phyloP scores from a whole-genome alignment of 2,797 vertebrate species.

The Tangara arthus region DNA sequence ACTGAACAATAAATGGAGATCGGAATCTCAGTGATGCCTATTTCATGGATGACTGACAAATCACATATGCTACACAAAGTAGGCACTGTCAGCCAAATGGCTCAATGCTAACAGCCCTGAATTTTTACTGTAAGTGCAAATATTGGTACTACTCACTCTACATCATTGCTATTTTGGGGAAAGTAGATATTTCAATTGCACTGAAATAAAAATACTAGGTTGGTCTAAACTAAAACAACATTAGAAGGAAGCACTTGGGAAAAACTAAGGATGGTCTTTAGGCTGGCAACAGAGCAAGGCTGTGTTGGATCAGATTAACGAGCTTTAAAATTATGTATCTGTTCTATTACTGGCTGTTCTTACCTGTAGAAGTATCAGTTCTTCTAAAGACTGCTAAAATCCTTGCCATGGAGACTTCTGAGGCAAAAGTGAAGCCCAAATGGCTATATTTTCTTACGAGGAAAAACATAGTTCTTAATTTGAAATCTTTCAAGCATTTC shows the following conservation, averaged over 20 bases:
- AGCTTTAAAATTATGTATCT: neutral
- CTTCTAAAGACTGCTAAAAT: neutral
- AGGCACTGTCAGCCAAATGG: constrained; percentile 38
- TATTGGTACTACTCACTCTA: neutral
- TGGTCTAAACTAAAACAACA: neutral
- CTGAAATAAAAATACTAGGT: neutral
- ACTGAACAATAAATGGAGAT: constrained; percentile 7
- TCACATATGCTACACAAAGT: constrained; percentile 18
- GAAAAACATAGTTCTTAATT: neutral
- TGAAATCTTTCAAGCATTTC: neutral
- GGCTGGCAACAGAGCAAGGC: neutral
- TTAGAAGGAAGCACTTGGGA: neutral
- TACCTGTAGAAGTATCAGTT: neutral
- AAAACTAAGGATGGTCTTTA: neutral
- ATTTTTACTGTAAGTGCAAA: constrained; percentile 14
- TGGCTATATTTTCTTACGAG: neutral
- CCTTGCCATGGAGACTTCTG: neutral
- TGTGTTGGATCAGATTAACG: neutral
- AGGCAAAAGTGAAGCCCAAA: neutral
- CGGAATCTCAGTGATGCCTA: neutral
- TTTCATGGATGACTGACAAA: constrained; percentile 41
- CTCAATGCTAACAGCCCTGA: constrained; percentile 25
- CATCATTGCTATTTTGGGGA: neutral
- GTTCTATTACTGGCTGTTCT: neutral
- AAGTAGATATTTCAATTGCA: neutral